These are phyloP conservation scores for Erythrocercus mccallii DNA, from an alignment of 2,113 vertebrate species.

Conservation along the genomic window DNA sequence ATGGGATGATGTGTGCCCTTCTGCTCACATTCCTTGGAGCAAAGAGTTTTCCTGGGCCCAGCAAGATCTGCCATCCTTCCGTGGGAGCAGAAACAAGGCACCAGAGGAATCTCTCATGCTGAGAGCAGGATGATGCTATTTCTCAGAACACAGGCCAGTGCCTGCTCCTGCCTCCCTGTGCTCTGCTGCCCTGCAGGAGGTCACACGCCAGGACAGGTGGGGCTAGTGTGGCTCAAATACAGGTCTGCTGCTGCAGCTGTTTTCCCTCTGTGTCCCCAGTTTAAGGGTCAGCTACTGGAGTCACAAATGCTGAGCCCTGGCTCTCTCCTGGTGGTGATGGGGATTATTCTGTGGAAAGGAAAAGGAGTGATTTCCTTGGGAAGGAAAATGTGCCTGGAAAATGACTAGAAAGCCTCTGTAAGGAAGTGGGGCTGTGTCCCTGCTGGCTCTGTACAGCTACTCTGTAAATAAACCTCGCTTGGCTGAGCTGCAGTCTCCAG, in stretches of 20 bases:
- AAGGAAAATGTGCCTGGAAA: neutral
- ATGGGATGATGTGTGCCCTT: neutral
- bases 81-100: neutral
- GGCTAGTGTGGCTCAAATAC: neutral
- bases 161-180: rapidly evolving
- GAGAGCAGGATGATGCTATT: neutral
- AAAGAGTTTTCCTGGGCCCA: neutral
- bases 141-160: neutral
- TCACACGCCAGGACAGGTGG: neutral
- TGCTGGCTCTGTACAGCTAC: neutral
- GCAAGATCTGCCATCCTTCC: neutral
- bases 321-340: neutral
- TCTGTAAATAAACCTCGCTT: neutral
- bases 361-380: neutral
- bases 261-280: neutral
- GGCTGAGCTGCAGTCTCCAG: neutral
- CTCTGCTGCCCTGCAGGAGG: neutral
- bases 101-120: neutral
- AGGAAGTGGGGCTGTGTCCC: neutral
- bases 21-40: rapidly evolving
- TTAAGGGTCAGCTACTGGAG: neutral
- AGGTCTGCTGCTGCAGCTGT: neutral
- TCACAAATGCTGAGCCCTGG: neutral
- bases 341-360: neutral
- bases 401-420: neutral